Conservation (phyloP, 2,113 vertebrate genomes). For the Psittacus erithacus region DNA sequence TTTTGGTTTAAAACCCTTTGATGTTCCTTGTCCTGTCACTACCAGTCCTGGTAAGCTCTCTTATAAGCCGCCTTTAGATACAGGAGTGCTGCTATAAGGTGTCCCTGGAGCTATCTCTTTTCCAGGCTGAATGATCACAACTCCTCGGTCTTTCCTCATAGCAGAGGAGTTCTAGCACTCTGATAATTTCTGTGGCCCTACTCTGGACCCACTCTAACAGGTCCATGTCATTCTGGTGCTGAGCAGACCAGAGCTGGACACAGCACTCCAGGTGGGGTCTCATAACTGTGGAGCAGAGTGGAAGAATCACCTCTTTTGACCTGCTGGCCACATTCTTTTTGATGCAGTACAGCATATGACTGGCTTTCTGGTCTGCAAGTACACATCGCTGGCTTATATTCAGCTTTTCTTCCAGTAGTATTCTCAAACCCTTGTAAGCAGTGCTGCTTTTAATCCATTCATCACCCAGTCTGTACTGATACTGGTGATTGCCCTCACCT, state of each 20-base stretch:
- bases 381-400: not conserved
- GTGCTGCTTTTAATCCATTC: not conserved
- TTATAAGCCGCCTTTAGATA: not conserved
- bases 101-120: not conserved
- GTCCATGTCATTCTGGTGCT: not conserved
- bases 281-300: rapidly evolving
- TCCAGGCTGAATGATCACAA: not conserved
- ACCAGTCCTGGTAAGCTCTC: not conserved
- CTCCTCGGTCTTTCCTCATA: not conserved
- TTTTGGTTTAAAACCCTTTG: not conserved
- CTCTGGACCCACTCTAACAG: not conserved
- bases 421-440: not conserved
- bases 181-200: not conserved
- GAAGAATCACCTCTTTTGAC: not conserved
- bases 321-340: not conserved
- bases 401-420: not conserved
- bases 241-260: rapidly evolving
- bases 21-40: not conserved
- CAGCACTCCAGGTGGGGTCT: not conserved
- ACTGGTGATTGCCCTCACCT: not conserved
- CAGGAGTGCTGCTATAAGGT: not conserved
- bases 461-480: not conserved
- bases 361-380: not conserved
- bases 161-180: not conserved
- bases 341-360: not conserved